Conservation (phyloP, 2,113 vertebrate genomes). For the Ameiurus melas region DNA sequence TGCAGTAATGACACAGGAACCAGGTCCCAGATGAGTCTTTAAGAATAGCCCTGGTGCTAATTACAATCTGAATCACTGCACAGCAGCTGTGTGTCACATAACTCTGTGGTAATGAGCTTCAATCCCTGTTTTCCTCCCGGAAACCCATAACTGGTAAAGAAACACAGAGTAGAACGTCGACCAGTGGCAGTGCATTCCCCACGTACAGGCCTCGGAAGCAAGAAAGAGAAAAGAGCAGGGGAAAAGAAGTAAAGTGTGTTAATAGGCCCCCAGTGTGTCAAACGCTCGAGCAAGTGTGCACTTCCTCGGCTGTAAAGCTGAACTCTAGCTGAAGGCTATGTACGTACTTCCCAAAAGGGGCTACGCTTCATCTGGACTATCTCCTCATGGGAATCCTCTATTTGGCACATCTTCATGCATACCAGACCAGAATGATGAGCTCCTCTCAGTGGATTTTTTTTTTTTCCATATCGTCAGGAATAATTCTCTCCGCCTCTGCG, state of each 20-base stretch:
- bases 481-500: constrained; percentile 16
- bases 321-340: neutral
- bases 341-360: neutral
- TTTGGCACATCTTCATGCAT: neutral
- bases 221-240: neutral
- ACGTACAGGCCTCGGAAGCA: neutral
- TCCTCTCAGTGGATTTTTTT: neutral
- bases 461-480: neutral
- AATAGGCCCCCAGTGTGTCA: constrained; percentile 2
- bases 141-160: constrained; percentile 37
- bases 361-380: neutral
- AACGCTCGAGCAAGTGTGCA: constrained; percentile 2
- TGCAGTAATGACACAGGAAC: constrained; percentile 28
- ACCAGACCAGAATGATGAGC: neutral
- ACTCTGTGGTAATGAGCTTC: constrained; percentile 47
- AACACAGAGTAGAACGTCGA: constrained; percentile 2
- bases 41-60: constrained; percentile 30
- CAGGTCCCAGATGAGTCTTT: constrained; percentile 29
- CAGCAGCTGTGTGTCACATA: constrained; percentile 40
- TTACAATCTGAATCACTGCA: constrained; percentile 36
- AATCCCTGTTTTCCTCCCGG: constrained; percentile 27
- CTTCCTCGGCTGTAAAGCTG: neutral
- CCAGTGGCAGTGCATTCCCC: neutral
- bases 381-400: neutral
- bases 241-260: neutral